Percentiles rank a stretch among this genome's conserved stretches.
phyloP scores from a whole-genome alignment of 2,797 vertebrate genomes.

The Tenualosa thibaudeaui region DNA sequence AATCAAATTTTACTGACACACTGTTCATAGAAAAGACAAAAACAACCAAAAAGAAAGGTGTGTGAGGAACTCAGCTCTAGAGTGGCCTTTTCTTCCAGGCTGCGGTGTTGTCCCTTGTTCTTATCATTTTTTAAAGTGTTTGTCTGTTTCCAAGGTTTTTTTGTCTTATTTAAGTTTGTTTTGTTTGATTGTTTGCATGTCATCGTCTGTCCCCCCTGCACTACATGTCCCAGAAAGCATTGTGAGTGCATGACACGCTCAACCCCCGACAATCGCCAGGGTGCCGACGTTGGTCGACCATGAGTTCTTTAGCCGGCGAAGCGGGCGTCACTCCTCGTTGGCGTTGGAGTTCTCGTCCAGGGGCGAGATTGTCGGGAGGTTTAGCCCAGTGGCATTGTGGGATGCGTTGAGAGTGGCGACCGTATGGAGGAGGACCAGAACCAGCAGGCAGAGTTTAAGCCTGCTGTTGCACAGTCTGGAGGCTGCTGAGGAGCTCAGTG shows the following conservation, averaged over 20 bases:
- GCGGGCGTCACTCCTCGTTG: constrained; percentile 84
- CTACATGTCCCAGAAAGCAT: constrained; percentile 60
- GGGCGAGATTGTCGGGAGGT: constrained; percentile 82
- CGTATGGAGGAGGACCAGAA: constrained; percentile 95
- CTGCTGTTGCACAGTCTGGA: constrained; percentile 94
- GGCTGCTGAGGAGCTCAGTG: constrained; percentile 89
- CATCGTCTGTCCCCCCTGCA: constrained; percentile 59
- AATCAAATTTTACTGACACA: constrained; percentile 79
- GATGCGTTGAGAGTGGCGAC: constrained; percentile 93
- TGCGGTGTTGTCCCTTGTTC: constrained; percentile 74
- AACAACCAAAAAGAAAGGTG: constrained; percentile 85
- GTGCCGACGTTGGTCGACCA: constrained; percentile 13
- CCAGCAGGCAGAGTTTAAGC: constrained; percentile 95
- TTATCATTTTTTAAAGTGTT: constrained; percentile 70
- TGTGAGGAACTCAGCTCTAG: constrained; percentile 92
- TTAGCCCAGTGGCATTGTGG: constrained; percentile 89
- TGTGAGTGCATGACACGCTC: constrained; percentile 47
- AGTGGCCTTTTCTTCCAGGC: constrained; percentile 75
- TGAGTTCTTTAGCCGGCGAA: constrained; percentile 29
- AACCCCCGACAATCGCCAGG: background rate
- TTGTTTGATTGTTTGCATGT: constrained; percentile 75
- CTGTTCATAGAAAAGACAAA: constrained; percentile 69
- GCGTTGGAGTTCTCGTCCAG: constrained; percentile 86
- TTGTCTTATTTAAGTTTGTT: constrained; percentile 69
- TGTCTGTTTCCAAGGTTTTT: constrained; percentile 52